Evolutionary conservation across 2,113 vertebrate species (phyloP).

Genomic region (Labrus mixtus): DNA sequence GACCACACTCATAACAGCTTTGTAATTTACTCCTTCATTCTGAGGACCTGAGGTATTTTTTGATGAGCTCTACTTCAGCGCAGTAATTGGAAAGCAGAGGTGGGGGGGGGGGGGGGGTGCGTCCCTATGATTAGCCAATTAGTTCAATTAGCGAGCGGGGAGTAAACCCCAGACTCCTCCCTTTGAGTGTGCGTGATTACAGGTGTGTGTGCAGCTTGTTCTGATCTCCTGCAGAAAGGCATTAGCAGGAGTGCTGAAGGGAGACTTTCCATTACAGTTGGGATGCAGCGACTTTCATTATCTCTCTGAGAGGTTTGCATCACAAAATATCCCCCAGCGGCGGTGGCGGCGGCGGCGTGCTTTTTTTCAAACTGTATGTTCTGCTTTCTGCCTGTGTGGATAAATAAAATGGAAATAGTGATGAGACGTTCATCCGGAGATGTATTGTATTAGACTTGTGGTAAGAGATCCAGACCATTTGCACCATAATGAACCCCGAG

Average conservation of each 20-base stretch:
- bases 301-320: constrained; percentile 39
- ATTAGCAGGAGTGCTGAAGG: constrained; percentile 39
- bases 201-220: constrained; percentile 2
- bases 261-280: constrained; percentile 39
- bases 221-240: constrained; percentile 38
- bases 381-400: constrained; percentile 33
- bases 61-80: constrained; percentile 52
- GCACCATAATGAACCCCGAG: constrained; percentile 32
- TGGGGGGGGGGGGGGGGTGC: not conserved
- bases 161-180: constrained; percentile 6
- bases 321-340: constrained; percentile 42
- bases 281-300: constrained; percentile 54
- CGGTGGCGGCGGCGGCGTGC: not conserved
- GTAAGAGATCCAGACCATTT: constrained; percentile 34
- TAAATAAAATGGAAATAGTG: constrained; percentile 54
- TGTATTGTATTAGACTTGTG: constrained; percentile 31
- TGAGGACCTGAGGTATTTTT: constrained; percentile 58
- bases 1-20: constrained; percentile 47
- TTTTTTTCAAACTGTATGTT: constrained; percentile 41
- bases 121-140: constrained; percentile 40
- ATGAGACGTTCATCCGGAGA: constrained; percentile 54
- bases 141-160: constrained; percentile 23
- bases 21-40: constrained; percentile 62
- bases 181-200: not conserved
- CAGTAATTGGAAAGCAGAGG: constrained; percentile 35